These are phyloP conservation scores for Pristionchus pacificus DNA, from an alignment of 1,140 invertebrate species.

Conservation along the genomic window DNA sequence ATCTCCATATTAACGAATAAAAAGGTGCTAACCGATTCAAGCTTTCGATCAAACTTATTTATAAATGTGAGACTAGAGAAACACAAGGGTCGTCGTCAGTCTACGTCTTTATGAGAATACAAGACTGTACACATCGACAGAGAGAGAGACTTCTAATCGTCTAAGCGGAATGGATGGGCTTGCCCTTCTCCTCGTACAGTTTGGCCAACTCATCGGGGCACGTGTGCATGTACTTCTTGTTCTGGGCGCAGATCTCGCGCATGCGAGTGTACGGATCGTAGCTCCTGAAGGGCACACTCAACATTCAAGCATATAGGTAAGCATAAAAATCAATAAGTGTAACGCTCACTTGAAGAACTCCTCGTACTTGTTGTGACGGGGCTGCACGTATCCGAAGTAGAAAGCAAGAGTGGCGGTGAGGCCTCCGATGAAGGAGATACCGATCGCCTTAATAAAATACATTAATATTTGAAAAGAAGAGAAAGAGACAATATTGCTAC, in stretches of 20 bases:
- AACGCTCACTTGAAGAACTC: conserved; percentile 44
- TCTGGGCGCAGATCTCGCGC: conserved; percentile 46
- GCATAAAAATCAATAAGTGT: conserved; percentile 1
- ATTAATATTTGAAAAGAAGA: background rate
- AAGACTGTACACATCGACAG: no score
- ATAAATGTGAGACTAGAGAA: no score
- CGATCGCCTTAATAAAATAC: conserved; percentile 28
- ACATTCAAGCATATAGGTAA: conserved; percentile 1
- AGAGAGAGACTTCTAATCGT: no score
- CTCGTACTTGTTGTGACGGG: conserved; percentile 43
- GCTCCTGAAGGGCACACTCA: conserved; percentile 37
- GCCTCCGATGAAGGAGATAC: conserved; percentile 25
- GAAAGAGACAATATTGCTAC: background rate
- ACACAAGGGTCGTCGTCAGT: no score
- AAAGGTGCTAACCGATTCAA: no score
- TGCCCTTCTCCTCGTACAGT: no score
- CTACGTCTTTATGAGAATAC: no score
- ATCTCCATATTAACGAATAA: no score
- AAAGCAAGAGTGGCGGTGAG: conserved; percentile 28
- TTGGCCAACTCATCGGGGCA: no score
- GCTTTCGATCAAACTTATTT: no score
- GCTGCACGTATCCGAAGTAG: conserved; percentile 44
- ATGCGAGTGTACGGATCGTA: conserved; percentile 53
- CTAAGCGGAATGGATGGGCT: no score
- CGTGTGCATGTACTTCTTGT: no score